Evolutionary conservation across 2,888 invertebrate genomes (phyloP).

Genomic region (Trissonchulus sp.): DNA sequence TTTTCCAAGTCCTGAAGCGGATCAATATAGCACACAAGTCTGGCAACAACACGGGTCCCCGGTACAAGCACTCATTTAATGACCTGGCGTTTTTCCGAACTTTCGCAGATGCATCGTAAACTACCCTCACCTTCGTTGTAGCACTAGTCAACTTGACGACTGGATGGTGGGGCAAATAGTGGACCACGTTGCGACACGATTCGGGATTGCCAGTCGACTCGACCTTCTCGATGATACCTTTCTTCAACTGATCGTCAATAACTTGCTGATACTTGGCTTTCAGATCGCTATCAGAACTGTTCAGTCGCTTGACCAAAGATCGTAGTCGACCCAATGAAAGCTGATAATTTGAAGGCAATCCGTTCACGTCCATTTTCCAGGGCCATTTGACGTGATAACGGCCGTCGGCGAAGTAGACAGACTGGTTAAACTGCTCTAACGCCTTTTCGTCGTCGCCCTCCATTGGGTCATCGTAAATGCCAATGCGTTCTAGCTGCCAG

Average conservation of each 20-base stretch:
- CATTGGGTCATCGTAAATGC: not conserved
- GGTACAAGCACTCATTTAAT: constrained; percentile 36
- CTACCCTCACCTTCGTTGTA: constrained; percentile 14
- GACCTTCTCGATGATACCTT: constrained; percentile 27
- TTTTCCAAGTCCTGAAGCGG: constrained; percentile 32
- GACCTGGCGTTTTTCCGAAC: constrained; percentile 24
- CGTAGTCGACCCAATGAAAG: not conserved
- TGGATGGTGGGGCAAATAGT: not conserved
- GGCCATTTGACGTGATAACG: not conserved
- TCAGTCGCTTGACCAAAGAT: no score
- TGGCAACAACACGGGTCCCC: constrained; percentile 32
- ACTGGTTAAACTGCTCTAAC: not conserved
- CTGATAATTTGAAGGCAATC: not conserved
- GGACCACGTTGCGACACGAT: no score
- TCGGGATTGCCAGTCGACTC: not conserved
- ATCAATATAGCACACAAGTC: constrained; percentile 31
- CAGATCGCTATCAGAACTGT: constrained; percentile 2
- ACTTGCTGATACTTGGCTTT: not conserved
- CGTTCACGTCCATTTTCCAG: not conserved
- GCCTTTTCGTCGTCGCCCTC: not conserved
- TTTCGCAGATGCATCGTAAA: constrained; percentile 31
- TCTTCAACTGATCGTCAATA: constrained; percentile 22
- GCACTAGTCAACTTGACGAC: no score
- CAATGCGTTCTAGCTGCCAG: not conserved
- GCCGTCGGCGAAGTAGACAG: not conserved